A percentile compares a stretch with the other conserved stretches of the same genome.
Evolutionary conservation across 2,797 vertebrate species (phyloP).

Genomic region (Alca torda): DNA sequence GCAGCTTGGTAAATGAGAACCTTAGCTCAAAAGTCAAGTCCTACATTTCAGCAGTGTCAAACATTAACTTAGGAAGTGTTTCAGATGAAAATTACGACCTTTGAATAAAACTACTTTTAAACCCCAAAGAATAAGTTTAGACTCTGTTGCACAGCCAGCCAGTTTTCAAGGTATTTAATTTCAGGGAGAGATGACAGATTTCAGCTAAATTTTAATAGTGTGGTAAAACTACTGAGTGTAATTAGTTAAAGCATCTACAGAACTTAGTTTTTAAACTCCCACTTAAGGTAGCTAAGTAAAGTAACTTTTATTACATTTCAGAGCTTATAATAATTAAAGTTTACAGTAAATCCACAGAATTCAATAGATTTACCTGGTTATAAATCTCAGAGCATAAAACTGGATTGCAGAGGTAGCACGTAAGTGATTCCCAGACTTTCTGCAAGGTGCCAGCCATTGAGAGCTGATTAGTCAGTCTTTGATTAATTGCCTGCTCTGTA

Average conservation of each 20-base stretch:
- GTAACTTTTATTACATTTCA: background rate
- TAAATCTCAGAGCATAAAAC: constrained; percentile 11
- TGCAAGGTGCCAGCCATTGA: constrained; percentile 29
- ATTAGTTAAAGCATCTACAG: background rate
- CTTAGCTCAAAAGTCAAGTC: background rate
- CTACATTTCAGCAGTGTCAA: background rate
- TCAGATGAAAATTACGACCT: background rate
- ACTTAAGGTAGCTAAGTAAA: background rate
- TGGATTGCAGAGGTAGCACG: background rate
- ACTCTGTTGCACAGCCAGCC: background rate
- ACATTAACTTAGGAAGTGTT: background rate
- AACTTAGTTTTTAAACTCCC: background rate
- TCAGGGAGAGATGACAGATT: background rate
- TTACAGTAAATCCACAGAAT: constrained; percentile 37
- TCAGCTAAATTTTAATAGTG: background rate
- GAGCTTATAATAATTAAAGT: background rate
- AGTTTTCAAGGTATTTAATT: background rate
- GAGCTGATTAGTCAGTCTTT: constrained; percentile 37
- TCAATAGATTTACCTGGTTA: constrained; percentile 12
- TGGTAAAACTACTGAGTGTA: background rate
- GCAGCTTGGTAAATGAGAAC: background rate
- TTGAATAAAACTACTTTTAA: background rate
- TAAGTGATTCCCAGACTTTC: background rate
- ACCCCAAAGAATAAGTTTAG: background rate
- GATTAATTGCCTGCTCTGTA: constrained; percentile 49